Evolutionary conservation across 1,140 invertebrate species (phyloP).

Genomic region (Homalodisca vitripennis): DNA sequence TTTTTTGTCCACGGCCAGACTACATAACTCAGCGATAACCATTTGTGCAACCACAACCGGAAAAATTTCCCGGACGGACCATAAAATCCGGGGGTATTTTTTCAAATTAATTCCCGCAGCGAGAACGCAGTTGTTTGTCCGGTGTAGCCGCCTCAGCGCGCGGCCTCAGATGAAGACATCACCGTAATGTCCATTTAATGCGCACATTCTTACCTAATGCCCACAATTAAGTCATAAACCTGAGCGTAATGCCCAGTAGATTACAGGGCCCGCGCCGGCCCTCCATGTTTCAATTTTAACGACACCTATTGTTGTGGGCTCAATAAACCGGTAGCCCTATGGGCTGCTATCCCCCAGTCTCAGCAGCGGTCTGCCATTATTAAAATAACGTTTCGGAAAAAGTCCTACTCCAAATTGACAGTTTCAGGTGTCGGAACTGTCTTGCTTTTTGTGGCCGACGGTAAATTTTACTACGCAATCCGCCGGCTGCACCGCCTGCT

Average conservation of each 20-base stretch:
- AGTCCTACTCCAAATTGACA: conserved; percentile 6
- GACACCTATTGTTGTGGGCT: conserved; percentile 9
- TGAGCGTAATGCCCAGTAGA: not conserved
- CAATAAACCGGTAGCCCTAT: conserved; percentile 20
- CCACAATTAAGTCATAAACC: conserved; percentile 21
- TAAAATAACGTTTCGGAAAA: conserved; percentile 13
- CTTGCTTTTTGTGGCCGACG: not conserved
- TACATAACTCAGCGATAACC: no score
- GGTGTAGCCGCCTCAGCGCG: no score
- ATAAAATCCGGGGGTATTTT: no score
- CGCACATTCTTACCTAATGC: conserved; percentile 22
- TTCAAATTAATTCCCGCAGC: no score
- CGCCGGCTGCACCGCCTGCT: no score
- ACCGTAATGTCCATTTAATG: conserved; percentile 24
- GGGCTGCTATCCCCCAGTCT: not conserved
- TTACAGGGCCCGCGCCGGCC: conserved; percentile 8
- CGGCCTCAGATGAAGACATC: conserved; percentile 14
- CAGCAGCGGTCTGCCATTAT: not conserved
- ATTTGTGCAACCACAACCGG: no score
- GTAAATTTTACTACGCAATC: not conserved
- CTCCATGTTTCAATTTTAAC: conserved; percentile 16
- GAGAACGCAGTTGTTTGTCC: no score
- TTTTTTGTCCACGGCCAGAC: no score
- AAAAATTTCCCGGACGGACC: no score
- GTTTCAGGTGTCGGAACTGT: conserved; percentile 16